A percentile compares a stretch with the other conserved stretches of the same genome.
These are phyloP conservation scores for Pyrocoelia pectoralis DNA, from an alignment of 2,888 invertebrate genomes.

Conservation along the genomic window DNA sequence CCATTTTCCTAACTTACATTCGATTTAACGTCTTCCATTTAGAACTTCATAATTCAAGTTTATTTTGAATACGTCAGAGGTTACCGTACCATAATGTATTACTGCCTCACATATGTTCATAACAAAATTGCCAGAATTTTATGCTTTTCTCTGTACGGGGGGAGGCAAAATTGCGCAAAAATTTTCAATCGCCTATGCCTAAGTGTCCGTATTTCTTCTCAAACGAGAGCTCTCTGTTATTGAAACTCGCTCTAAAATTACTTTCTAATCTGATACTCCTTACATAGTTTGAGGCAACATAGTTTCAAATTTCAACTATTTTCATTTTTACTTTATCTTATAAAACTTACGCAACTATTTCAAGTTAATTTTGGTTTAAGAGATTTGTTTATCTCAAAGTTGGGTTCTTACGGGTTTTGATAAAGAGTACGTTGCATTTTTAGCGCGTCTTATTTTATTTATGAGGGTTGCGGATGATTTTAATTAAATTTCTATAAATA, in stretches of 20 bases:
- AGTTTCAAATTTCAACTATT: not conserved
- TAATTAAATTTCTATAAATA: constrained; percentile 10
- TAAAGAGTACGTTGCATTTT: not conserved
- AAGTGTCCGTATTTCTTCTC: too few relatives aligned
- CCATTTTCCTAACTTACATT: constrained; percentile 24
- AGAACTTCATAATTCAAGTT: constrained; percentile 26
- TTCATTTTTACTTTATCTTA: not conserved
- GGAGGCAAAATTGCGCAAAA: too few relatives aligned
- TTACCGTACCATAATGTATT: not conserved
- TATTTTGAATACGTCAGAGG: constrained; percentile 16
- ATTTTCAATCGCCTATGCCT: too few relatives aligned
- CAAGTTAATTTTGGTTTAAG: not conserved
- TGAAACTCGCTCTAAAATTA: not conserved
- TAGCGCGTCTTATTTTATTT: not conserved
- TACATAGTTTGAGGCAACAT: not conserved
- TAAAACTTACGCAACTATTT: not conserved
- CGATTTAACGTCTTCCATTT: constrained; percentile 26
- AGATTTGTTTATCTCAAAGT: not conserved
- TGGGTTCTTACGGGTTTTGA: not conserved
- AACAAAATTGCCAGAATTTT: too few relatives aligned
- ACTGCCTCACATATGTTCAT: not conserved
- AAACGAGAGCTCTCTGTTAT: not conserved
- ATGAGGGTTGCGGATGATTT: not conserved
- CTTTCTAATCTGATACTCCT: not conserved
- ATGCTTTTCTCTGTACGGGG: too few relatives aligned